A percentile compares a stretch with the other conserved stretches of the same genome.
Evolutionary conservation across 2,113 vertebrate genomes (phyloP).

Genomic region (Lipophrys pholis): DNA sequence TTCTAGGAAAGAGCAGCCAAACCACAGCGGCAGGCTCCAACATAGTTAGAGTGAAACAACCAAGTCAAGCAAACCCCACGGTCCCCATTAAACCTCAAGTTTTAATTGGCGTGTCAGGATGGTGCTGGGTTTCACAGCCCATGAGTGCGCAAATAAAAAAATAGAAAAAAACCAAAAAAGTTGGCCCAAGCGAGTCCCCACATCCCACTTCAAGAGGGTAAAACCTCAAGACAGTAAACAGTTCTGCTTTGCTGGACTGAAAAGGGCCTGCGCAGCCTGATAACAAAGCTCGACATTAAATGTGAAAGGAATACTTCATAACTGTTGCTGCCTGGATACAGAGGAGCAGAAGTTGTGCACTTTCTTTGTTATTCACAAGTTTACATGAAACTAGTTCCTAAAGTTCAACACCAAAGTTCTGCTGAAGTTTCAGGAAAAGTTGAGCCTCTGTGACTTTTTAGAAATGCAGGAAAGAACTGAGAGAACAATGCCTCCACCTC

Average conservation of each 20-base stretch:
- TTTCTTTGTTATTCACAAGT: background rate
- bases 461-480: too few species aligned
- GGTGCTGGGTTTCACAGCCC: conserved; percentile 58
- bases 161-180: background rate
- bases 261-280: conserved; percentile 22
- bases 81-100: conserved; percentile 72
- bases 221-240: conserved; percentile 55
- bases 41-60: conserved; percentile 75
- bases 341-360: background rate
- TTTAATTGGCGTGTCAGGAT: conserved; percentile 77
- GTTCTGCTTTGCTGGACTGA: conserved; percentile 12
- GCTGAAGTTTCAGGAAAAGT: background rate
- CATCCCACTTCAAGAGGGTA: conserved; percentile 41
- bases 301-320: conserved; percentile 24
- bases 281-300: conserved; percentile 35
- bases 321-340: conserved; percentile 4
- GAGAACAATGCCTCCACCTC: too few species aligned
- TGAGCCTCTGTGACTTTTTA: too few species aligned
- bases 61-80: conserved; percentile 65
- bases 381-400: background rate
- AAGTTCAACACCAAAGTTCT: background rate
- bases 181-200: conserved; percentile 27
- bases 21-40: conserved; percentile 72
- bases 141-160: conserved; percentile 21
- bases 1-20: conserved; percentile 74